Evolutionary conservation across 2,888 invertebrate species (phyloP), one percentile per base, ranked within the genome.

Genomic region (Omphaloscelis lunosa): DNA sequence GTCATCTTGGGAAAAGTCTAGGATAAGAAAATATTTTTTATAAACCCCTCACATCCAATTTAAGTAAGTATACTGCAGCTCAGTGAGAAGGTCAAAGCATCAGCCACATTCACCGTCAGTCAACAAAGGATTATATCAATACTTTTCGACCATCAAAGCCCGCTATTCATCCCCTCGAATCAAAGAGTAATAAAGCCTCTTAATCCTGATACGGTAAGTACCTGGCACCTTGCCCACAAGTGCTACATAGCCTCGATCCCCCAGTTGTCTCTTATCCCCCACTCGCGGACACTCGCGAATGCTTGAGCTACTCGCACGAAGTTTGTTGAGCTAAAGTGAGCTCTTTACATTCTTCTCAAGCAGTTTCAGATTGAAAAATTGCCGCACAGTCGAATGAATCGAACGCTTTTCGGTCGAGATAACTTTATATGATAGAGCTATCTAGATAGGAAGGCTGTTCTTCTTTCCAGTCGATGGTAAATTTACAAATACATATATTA

Each of bases 191-290:
- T 66, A 74, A 29, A 72, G 73, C 58, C 72, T 73, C 62, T 78
- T 85, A 77, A 80, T 84, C 77, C 73, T 81, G 68, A 84, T 83
- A 72, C 53, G 39, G 12, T 78, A 70, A 84, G 84, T 75, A 70
- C 41, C 78, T 84, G 85, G 85, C 83, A 77, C 63, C 39, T 69
- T 69, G 85, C 83, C 83, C 73, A 74, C 23, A 29, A 84, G 77
- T 58, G 58, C 45, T 62, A 79, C 34, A 65, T 56, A 72, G 69
- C 65, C 62, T 41, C 66, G 27, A 58, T 75, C n/a, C 63, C 71
- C 53, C 71, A 45, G 45, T 53, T 72, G 65, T 77, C 84, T 73
- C 75, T 86, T 63, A 81, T 77, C 72, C 48, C 62, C 69, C 69
- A 39, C 77, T 75, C 27, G 45, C 68, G 62, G 34, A 51, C 72